Conservation (phyloP, 2,113 vertebrate genomes). For the Pelobates fuscus region DNA sequence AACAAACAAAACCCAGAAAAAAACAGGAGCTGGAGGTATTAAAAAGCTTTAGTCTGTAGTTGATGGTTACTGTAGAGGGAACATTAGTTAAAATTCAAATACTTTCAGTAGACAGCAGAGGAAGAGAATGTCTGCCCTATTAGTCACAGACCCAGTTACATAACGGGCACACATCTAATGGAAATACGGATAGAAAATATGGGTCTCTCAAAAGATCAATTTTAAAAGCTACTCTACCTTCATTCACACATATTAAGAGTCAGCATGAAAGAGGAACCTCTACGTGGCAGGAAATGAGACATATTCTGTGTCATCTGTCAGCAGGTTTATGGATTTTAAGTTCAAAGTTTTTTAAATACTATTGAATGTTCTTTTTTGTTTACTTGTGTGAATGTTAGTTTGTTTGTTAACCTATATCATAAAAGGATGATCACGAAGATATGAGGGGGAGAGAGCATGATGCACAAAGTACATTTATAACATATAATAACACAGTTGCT, state of each 20-base stretch:
- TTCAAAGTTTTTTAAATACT: slow-evolving; percentile 44
- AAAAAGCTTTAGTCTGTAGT: no score
- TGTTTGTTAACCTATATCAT: no score
- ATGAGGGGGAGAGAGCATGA: no score
- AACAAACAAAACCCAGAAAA: no score
- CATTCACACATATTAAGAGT: slow-evolving; percentile 27
- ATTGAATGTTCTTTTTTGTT: no score
- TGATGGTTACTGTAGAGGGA: no score
- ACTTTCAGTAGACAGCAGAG: slow-evolving; percentile 51
- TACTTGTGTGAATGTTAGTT: no score
- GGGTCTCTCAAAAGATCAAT: slow-evolving; percentile 51
- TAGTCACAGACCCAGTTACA: slow-evolving; percentile 66
- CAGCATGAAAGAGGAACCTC: background rate
- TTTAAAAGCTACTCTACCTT: slow-evolving; percentile 44
- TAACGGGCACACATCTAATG: slow-evolving; percentile 67
- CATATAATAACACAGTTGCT: no score
- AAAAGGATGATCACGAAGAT: no score
- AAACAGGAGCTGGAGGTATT: no score
- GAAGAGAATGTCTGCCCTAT: slow-evolving; percentile 58
- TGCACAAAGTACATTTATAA: no score
- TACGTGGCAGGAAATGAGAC: slow-evolving; percentile 12
- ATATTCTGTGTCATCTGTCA: slow-evolving; percentile 38
- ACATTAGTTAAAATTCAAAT: no score
- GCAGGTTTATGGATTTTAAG: slow-evolving; percentile 40
- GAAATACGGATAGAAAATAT: slow-evolving; percentile 56